These are phyloP conservation scores for Drosophila nr. perissopoda DNA, from an alignment of 2,888 invertebrate species.

Conservation along the genomic window DNA sequence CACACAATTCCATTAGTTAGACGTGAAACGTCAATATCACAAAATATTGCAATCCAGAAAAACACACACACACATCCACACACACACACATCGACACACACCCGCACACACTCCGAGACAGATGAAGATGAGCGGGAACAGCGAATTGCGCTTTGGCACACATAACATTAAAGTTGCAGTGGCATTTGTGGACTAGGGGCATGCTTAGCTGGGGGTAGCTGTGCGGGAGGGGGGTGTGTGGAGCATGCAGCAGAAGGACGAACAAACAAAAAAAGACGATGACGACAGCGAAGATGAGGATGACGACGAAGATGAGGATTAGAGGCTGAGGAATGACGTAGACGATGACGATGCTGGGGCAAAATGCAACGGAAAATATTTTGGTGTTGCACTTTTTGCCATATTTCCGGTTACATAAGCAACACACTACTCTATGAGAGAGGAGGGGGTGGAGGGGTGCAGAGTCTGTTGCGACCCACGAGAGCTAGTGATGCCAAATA, in stretches of 20 bases:
- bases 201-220: neutral
- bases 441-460: too few species aligned
- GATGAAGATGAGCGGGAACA: conserved; percentile 32
- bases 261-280: conserved; percentile 4
- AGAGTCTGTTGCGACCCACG: conserved; percentile 30
- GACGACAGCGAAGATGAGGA: neutral
- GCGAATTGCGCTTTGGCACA: conserved; percentile 63
- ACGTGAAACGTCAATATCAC: conserved; percentile 70
- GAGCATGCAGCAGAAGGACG: conserved; percentile 33
- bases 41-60: conserved; percentile 61
- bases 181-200: neutral
- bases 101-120: neutral
- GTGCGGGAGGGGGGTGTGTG: conserved; percentile 12
- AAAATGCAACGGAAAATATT: conserved; percentile 78
- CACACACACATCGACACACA: neutral
- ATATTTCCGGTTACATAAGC: conserved; percentile 81
- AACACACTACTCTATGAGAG: conserved; percentile 31
- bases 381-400: conserved; percentile 80
- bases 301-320: conserved; percentile 15
- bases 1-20: conserved; percentile 80
- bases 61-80: neutral
- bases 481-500: conserved; percentile 36
- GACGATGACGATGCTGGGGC: conserved; percentile 21
- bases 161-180: conserved; percentile 78
- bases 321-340: neutral